Conservation (phyloP, 2,888 invertebrate species). For the Apotomis capreana region DNA sequence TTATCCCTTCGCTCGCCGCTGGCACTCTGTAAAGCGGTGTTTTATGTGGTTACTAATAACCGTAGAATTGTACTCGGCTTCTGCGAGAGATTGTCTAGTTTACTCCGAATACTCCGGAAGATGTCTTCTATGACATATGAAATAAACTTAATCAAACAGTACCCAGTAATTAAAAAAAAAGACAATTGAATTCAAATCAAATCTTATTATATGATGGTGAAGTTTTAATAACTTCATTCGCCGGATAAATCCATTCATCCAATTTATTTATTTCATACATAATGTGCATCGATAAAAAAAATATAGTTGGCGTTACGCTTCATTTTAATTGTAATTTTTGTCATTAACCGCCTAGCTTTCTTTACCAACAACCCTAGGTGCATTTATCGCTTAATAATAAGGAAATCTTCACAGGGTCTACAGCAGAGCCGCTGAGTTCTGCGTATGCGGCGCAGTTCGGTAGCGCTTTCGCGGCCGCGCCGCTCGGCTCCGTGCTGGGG, state of each 20-base stretch:
- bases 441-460: constrained; percentile 86
- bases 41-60: constrained; percentile 12
- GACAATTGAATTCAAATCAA: too few relatives aligned
- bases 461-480: constrained; percentile 85
- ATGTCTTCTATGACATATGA: too few relatives aligned
- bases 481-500: constrained; percentile 85
- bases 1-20: not conserved
- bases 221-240: too few relatives aligned
- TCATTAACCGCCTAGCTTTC: not conserved
- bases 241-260: too few relatives aligned
- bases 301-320: too few relatives aligned
- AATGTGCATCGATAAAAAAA: too few relatives aligned
- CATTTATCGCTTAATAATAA: not conserved
- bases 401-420: constrained; percentile 77
- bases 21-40: constrained; percentile 3
- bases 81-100: not conserved
- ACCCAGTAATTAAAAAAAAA: too few relatives aligned
- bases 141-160: too few relatives aligned
- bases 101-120: not conserved
- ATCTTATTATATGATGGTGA: too few relatives aligned
- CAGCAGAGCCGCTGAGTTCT: constrained; percentile 83
- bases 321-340: too few relatives aligned
- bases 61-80: not conserved
- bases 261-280: too few relatives aligned
- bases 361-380: too few relatives aligned